Percentiles rank a stretch among this genome's conserved stretches.
phyloP scores from a whole-genome alignment of 2,797 vertebrate species.

The Gorsachius magnificus region DNA sequence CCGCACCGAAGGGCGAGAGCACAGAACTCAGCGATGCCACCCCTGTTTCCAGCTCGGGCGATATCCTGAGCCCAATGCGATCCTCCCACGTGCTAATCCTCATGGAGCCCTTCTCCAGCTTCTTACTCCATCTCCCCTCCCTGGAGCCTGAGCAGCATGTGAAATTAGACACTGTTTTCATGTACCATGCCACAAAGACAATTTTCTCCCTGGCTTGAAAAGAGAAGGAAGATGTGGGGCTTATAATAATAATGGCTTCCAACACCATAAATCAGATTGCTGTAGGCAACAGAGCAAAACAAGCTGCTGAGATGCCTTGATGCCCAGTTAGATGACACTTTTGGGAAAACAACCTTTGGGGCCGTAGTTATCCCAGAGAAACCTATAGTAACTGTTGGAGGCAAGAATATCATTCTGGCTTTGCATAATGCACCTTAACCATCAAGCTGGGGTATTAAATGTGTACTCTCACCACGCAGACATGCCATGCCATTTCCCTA shows the following conservation, averaged over 20 bases:
- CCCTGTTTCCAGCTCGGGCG: neutral
- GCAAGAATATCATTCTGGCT: neutral
- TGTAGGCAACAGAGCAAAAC: neutral
- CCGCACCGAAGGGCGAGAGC: accelerated
- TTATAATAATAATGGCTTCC: neutral
- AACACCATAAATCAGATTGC: neutral
- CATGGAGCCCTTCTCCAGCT: neutral
- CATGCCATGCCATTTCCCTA: neutral
- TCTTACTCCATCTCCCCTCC: neutral
- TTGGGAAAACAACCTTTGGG: neutral
- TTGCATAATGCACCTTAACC: neutral
- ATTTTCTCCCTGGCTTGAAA: neutral
- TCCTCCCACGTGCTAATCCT: neutral
- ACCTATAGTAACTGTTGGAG: neutral
- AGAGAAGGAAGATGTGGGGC: neutral
- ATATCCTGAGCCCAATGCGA: neutral
- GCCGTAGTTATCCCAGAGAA: neutral
- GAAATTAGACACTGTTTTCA: neutral
- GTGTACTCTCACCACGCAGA: neutral
- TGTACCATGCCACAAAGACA: neutral
- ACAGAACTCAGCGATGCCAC: neutral
- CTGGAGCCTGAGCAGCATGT: neutral
- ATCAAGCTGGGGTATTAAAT: neutral
- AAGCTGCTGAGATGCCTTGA: neutral
- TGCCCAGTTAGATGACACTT: neutral